phyloP scores from a whole-genome alignment of 2,113 vertebrate genomes.

The Elachura formosa region DNA sequence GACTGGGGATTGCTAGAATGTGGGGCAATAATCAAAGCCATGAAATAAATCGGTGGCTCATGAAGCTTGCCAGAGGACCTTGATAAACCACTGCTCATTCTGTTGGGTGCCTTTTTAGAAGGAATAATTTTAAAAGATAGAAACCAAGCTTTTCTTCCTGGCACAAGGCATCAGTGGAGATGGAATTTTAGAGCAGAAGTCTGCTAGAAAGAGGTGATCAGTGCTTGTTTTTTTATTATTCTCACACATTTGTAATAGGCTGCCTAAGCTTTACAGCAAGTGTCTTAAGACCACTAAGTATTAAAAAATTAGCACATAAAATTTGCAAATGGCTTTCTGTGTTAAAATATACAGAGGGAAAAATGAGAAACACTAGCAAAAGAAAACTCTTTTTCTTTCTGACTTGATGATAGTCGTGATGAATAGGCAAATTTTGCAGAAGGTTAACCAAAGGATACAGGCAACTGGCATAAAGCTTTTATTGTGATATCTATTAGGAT shows the following conservation, averaged over 20 bases:
- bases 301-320: neutral
- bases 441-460: neutral
- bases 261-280: neutral
- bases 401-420: neutral
- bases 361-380: neutral
- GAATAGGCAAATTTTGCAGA: neutral
- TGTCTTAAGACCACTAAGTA: accelerated
- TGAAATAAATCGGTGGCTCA: neutral
- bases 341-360: neutral
- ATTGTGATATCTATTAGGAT: neutral
- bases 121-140: neutral
- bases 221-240: neutral
- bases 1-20: neutral
- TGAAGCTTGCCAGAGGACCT: neutral
- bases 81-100: neutral
- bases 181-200: neutral
- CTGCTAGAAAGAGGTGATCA: neutral
- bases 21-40: neutral
- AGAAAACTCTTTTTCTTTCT: neutral
- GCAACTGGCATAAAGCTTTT: neutral
- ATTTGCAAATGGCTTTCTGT: neutral
- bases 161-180: neutral
- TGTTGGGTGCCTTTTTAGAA: neutral
- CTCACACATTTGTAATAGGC: neutral
- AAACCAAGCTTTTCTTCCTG: neutral